These are phyloP conservation scores for Poicephalus meyeri DNA, from an alignment of 2,113 vertebrate species.

Conservation along the genomic window DNA sequence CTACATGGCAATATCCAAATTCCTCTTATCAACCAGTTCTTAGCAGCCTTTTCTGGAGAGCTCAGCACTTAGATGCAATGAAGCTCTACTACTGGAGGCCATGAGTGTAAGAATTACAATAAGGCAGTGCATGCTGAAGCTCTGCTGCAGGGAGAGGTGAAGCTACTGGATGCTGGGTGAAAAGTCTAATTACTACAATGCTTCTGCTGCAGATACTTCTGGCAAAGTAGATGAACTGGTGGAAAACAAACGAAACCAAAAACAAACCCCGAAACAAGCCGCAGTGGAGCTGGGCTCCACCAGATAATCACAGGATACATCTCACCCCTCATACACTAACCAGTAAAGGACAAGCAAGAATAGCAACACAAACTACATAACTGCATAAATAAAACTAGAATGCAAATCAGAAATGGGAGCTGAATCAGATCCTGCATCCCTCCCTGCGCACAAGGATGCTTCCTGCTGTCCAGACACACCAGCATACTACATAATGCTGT, in stretches of 20 bases:
- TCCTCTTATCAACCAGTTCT: background rate
- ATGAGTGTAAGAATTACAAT: background rate
- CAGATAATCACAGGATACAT: background rate
- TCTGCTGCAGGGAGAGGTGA: background rate
- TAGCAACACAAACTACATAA: background rate
- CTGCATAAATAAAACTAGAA: background rate
- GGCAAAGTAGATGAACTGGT: rapidly evolving
- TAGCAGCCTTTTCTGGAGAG: background rate
- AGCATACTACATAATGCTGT: too few relatives aligned
- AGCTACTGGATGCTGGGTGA: background rate
- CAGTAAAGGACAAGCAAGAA: background rate
- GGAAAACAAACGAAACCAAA: background rate
- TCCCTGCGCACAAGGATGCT: too few relatives aligned
- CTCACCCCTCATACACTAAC: background rate
- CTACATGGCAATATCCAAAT: background rate
- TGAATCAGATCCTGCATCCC: too few relatives aligned
- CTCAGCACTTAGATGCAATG: background rate
- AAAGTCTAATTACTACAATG: background rate
- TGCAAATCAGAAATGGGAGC: background rate
- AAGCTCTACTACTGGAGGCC: background rate
- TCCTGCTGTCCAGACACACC: background rate
- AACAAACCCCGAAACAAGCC: background rate
- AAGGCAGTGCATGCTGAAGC: too few relatives aligned
- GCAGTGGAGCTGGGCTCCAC: background rate
- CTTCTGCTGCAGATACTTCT: background rate